Evolutionary conservation across 2,113 vertebrate genomes (phyloP).

Genomic region (Cebus imitator): DNA sequence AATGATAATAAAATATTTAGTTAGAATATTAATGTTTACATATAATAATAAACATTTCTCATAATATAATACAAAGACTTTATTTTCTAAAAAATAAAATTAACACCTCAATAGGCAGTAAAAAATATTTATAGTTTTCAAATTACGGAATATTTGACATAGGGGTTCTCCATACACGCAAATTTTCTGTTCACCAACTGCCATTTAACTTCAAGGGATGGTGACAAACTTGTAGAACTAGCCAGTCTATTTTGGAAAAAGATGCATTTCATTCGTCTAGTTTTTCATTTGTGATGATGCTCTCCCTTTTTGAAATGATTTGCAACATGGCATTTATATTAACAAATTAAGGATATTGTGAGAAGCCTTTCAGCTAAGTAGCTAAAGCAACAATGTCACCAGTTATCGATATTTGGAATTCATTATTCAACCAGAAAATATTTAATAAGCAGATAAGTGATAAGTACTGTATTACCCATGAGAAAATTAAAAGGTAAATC

Average conservation of each 20-base stretch:
- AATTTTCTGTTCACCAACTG: background rate
- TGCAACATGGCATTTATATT: background rate
- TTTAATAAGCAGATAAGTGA: background rate
- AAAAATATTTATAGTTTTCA: background rate
- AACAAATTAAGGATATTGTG: background rate
- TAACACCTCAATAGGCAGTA: background rate
- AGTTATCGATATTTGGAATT: background rate
- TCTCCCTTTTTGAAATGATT: background rate
- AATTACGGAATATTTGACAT: background rate
- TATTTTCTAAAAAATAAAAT: background rate
- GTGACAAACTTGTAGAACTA: background rate
- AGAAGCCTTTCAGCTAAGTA: background rate
- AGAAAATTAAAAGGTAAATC: background rate
- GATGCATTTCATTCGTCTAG: background rate
- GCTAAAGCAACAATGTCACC: background rate
- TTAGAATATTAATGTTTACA: background rate
- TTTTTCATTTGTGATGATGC: background rate
- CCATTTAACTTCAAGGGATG: background rate
- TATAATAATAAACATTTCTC: background rate
- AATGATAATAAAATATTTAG: background rate
- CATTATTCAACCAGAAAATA: background rate
- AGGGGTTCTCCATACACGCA: background rate
- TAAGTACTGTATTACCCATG: background rate
- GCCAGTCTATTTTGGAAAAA: background rate
- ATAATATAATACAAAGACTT: background rate